Evolutionary conservation across 2,797 vertebrate genomes (phyloP).

Genomic region (Podargus strigoides): DNA sequence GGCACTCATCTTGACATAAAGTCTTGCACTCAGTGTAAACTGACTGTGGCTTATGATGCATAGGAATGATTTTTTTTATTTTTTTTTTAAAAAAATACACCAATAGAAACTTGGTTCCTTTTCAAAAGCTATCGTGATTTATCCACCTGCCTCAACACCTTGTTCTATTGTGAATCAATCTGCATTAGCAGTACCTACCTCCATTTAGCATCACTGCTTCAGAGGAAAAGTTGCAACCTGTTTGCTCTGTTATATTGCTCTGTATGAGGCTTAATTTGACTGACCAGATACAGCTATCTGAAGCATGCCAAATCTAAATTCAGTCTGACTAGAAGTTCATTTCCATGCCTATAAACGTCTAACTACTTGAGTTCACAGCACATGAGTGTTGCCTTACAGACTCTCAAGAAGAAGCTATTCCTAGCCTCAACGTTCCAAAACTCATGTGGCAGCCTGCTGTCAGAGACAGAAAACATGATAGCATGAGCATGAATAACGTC

Average conservation of each 20-base stretch:
- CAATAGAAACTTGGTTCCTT: background rate
- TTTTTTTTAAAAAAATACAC: fast-evolving
- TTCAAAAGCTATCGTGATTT: background rate
- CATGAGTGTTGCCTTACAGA: background rate
- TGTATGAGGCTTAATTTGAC: background rate
- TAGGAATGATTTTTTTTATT: background rate
- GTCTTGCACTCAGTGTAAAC: background rate
- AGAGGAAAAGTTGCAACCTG: background rate
- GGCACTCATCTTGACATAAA: background rate
- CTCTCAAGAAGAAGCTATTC: background rate
- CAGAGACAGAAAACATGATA: background rate
- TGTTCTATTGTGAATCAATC: background rate
- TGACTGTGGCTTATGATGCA: background rate
- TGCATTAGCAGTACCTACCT: background rate
- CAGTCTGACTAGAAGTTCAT: background rate
- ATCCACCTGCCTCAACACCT: background rate
- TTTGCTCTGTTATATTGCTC: background rate
- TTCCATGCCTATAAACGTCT: fast-evolving
- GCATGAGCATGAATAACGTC: background rate
- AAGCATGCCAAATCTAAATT: background rate
- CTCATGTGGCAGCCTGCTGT: fast-evolving
- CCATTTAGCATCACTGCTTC: background rate
- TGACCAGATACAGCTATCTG: background rate
- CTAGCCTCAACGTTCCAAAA: background rate
- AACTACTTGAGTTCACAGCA: background rate